Base-by-base conservation (phyloP, 2,797 vertebrate species). In the Zenarchopterus dispar region DNA sequence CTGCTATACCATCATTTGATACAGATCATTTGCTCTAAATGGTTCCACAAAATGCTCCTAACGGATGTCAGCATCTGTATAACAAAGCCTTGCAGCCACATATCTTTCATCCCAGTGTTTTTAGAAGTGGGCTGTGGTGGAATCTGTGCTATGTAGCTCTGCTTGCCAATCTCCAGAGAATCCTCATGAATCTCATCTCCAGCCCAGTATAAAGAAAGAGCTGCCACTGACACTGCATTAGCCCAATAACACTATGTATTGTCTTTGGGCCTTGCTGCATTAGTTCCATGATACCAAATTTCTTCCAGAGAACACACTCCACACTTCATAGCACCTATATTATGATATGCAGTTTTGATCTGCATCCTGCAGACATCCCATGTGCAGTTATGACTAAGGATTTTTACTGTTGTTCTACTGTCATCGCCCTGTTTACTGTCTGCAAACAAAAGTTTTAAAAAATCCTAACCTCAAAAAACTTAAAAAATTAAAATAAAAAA, bases 81-180 rank as follows among this genome's bases (percentile, higher is more conserved):
- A 56, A 50, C 62, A 84, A 66, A 67, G 67, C 57, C 43, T 47
- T 23, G 31, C 62, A 67, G 77, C 46, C 52, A 6, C 58, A 62
- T 60, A 70, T 81, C 56, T 54, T 41, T 76, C 57, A 60, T 79
- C 58, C 75, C 70, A 49, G 51, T 81, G 76, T 73, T 75, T 80
- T 75, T 75, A 79, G 59, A 83, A 59, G 86, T 84, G 77, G 83
- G 86, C 56, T 77, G 69, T 5, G 13, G 64, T 66, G 86, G 87
- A 89, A 92, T 92, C 67, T 36, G 48, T 60, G 86, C 81, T 77
- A 88, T 87, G 84, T 17, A 19, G 23, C 50, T 16, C 52, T 18
- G 23, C 48, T 66, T 53, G 75, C 84, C 78, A 85, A 81, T 21
- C 78, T 60, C 55, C 58, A 53, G 62, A 78, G 26, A 78, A 72